These are phyloP conservation scores for Marasmarcha lunaedactyla DNA, from an alignment of 2,888 invertebrate genomes.

Conservation along the genomic window DNA sequence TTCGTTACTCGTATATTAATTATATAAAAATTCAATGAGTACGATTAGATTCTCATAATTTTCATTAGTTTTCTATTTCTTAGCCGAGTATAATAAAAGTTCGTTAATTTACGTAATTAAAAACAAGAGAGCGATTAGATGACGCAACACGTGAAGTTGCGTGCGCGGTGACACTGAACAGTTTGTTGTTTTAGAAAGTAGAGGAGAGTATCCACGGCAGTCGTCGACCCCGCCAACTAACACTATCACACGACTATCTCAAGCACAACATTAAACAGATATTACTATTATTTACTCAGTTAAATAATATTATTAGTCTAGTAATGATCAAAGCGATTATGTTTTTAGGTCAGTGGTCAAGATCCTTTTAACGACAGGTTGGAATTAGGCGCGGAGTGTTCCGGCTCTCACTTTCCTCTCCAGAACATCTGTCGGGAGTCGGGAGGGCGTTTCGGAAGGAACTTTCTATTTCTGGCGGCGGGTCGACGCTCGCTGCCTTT, in stretches of 20 bases:
- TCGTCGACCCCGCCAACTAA: slow-evolving; percentile 38
- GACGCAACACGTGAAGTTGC: slow-evolving; percentile 43
- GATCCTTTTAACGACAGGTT: slow-evolving; percentile 28
- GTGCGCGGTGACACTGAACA: slow-evolving; percentile 56
- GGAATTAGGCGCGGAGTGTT: slow-evolving; percentile 25
- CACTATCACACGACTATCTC: slow-evolving; percentile 4
- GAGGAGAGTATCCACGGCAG: slow-evolving; percentile 36
- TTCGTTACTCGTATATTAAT: too few relatives aligned
- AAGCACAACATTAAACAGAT: slow-evolving; percentile 1
- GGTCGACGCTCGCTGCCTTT: slow-evolving; percentile 62
- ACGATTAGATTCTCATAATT: too few relatives aligned
- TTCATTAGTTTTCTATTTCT: too few relatives aligned
- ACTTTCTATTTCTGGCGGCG: slow-evolving; percentile 68
- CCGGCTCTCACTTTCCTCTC: slow-evolving; percentile 66
- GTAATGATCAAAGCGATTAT: slow-evolving; percentile 27
- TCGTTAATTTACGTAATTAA: neutral
- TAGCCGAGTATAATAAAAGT: too few relatives aligned
- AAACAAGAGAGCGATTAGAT: slow-evolving; percentile 22
- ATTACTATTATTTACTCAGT: slow-evolving; percentile 1
- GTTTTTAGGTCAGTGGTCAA: slow-evolving; percentile 48
- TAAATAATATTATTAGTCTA: slow-evolving; percentile 6
- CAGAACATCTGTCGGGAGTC: slow-evolving; percentile 55
- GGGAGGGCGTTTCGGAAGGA: slow-evolving; percentile 45
- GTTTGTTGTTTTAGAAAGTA: slow-evolving; percentile 63
- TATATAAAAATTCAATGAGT: too few relatives aligned